Evolutionary conservation across 2,113 vertebrate species (phyloP), one percentile per base, ranked within the genome.

Genomic region (Coreoperca whiteheadi): DNA sequence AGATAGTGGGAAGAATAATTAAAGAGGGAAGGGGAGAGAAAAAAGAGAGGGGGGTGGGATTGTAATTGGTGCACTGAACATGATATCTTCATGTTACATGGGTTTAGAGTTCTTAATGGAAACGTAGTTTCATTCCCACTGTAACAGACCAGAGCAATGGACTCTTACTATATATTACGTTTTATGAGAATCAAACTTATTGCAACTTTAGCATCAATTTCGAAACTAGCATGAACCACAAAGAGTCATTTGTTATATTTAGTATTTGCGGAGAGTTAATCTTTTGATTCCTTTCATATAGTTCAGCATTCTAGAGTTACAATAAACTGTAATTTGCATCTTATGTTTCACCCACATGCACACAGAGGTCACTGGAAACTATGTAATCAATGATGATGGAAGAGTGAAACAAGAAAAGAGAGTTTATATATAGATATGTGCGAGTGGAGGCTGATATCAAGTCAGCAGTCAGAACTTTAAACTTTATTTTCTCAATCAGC

Each of bases 1-100:
- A 77, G 90, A 93, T 85, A 86, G 77, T 50, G 79, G 60, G 57
- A 48, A 56, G 84, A 65, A 77, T 83, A 90, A 88, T 90, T 63
- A 86, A 85, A 79, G 75, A 56, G 39, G 56, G 54, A 64, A 60
- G 54, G 28, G 59, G 61, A 87, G 34, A 59, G 54, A 2, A 56
- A 25, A 64, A 39, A 48, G 32, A 28, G 46, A 64, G 34, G 32
- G 46, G 20, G 60, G 41, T 65, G 32, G 57, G 48, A 34, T 60
- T 70, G 73, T 72, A 81, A 63, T 51, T 67, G 9, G 37, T 54
- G 23, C 39, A 28, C 57, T 54, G 41, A 39, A 68, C 2, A 30
- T 68, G 59, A 81, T 84, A 53, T 63, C 15, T 68, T 70, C 61
- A 67, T 60, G 53, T 68, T 76, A 50, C 59, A 65, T 41, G 34